Conservation (phyloP, 2,113 vertebrate genomes). For the Pomatostomus ruficeps region DNA sequence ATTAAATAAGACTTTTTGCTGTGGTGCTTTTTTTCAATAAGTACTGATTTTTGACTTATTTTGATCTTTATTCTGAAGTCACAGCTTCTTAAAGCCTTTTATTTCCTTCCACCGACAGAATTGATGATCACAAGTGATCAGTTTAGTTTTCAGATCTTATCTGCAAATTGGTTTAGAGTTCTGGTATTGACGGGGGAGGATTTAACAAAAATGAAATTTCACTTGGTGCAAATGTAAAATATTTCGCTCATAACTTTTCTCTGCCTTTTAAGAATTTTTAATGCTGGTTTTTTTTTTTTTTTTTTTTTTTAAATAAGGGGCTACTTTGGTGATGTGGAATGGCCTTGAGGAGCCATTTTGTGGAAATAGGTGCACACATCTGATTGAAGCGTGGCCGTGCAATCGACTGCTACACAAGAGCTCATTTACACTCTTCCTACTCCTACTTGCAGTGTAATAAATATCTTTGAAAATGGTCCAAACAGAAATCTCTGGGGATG, state of each 20-base stretch:
- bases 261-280: not conserved
- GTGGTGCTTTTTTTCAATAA: not conserved
- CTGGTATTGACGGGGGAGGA: not conserved
- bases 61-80: not conserved
- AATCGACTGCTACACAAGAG: not conserved
- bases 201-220: not conserved
- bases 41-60: not conserved
- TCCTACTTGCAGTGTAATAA: not conserved
- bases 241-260: not conserved
- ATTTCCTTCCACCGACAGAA: not conserved
- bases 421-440: not conserved
- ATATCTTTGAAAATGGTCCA: slow-evolving; percentile 4
- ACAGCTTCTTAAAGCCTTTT: not conserved
- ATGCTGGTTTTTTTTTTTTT: not conserved
- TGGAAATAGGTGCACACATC: slow-evolving; percentile 6
- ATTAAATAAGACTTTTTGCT: not conserved
- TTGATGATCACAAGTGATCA: not conserved
- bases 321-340: not conserved
- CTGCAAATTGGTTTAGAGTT: not conserved
- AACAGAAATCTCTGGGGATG: not conserved
- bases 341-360: slow-evolving; percentile 61
- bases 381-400: not conserved
- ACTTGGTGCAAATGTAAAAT: not conserved
- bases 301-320: not conserved
- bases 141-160: not conserved